These are phyloP conservation scores for Motacilla alba DNA, from an alignment of 2,113 vertebrate species.

Conservation along the genomic window DNA sequence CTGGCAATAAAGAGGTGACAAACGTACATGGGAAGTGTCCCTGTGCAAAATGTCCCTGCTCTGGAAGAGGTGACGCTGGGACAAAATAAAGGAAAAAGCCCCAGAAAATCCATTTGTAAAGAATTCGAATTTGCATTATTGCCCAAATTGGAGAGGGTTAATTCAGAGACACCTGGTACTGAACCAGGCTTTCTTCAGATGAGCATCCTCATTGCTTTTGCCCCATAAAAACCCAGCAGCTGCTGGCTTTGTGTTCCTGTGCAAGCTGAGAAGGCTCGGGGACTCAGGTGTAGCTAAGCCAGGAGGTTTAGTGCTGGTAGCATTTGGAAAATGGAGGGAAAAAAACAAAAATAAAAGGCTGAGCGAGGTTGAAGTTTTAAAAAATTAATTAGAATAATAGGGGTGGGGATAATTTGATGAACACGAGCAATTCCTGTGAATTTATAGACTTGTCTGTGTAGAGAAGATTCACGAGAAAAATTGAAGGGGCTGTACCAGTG, in stretches of 20 bases:
- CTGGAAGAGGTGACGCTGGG: not conserved
- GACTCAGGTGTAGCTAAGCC: rapidly evolving
- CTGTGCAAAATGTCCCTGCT: not conserved
- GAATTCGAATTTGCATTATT: not conserved
- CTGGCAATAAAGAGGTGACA: not conserved
- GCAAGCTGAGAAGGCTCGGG: rapidly evolving
- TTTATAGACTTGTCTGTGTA: not conserved
- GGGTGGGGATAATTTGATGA: not conserved
- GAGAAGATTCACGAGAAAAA: not conserved
- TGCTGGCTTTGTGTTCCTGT: rapidly evolving
- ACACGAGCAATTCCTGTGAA: rapidly evolving
- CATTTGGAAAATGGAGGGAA: not conserved
- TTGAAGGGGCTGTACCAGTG: not conserved
- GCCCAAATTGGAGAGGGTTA: not conserved
- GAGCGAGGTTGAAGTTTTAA: not conserved
- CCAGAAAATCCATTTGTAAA: not conserved
- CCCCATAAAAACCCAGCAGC: not conserved
- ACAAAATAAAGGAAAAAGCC: not conserved
- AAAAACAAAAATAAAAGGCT: not conserved
- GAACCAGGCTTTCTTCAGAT: not conserved
- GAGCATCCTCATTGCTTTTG: not conserved
- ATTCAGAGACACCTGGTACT: not conserved
- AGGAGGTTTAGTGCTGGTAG: not conserved
- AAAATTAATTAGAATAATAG: not conserved
- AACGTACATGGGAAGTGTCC: rapidly evolving